Conservation (phyloP, 2,888 invertebrate species). For the Cecidostiba fungosa region DNA sequence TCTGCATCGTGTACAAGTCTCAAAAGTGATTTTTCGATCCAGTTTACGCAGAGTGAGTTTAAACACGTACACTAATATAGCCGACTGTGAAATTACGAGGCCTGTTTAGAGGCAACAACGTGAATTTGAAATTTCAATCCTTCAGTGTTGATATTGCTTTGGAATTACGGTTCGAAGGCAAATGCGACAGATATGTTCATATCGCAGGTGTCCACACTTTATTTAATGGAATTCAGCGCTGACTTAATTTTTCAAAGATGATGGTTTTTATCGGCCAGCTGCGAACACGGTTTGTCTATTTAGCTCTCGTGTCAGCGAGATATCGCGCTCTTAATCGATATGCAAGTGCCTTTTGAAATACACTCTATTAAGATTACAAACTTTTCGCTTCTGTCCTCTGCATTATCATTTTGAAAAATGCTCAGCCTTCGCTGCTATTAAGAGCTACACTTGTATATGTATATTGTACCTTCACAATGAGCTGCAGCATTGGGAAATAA, state of each 20-base stretch:
- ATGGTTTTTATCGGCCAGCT: constrained; percentile 25
- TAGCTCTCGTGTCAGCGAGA: constrained; percentile 1
- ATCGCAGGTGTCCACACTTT: constrained; percentile 23
- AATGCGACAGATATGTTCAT: constrained; percentile 33
- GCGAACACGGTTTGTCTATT: constrained; percentile 37
- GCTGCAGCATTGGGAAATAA: not conserved
- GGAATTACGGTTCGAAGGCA: constrained; percentile 5
- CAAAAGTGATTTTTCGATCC: no score
- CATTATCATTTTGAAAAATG: constrained; percentile 28
- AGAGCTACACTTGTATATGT: not conserved
- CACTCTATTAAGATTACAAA: constrained; percentile 26
- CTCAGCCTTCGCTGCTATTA: no score
- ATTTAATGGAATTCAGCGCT: constrained; percentile 45
- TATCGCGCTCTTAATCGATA: constrained; percentile 33
- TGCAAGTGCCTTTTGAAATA: constrained; percentile 25
- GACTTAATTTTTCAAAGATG: constrained; percentile 21
- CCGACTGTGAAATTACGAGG: no score
- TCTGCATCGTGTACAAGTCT: no score
- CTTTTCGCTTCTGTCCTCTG: constrained; percentile 24
- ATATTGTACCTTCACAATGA: not conserved
- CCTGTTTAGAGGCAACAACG: no score
- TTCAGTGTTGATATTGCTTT: constrained; percentile 32
- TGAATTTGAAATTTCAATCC: constrained; percentile 42
- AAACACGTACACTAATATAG: no score
- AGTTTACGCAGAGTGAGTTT: no score